These are phyloP conservation scores for Rotaria magnacalcarata DNA, from an alignment of 2,888 invertebrate species.

Conservation along the genomic window DNA sequence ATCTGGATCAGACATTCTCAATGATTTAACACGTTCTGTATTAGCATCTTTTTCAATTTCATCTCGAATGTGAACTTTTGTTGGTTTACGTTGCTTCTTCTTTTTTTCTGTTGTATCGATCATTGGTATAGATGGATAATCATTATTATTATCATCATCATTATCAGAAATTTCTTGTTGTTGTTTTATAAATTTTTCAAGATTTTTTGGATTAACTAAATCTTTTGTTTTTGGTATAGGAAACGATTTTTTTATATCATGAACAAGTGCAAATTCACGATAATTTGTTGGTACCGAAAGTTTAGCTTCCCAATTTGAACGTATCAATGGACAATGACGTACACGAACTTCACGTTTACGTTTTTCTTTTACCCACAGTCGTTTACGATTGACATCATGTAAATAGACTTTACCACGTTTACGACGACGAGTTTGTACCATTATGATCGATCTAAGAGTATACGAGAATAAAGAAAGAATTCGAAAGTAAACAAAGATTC, in stretches of 20 bases:
- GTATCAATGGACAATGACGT: slow-evolving; percentile 8
- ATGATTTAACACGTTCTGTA: slow-evolving; percentile 24
- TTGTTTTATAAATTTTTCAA: background rate
- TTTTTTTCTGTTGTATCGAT: background rate
- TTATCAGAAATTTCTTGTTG: background rate
- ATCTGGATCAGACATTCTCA: background rate
- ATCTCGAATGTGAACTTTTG: slow-evolving; percentile 1
- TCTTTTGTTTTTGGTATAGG: slow-evolving; percentile 41
- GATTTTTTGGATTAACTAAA: slow-evolving; percentile 39
- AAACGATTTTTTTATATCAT: slow-evolving; percentile 41
- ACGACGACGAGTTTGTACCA: background rate
- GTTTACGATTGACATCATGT: background rate
- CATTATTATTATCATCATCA: background rate
- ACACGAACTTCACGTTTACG: background rate
- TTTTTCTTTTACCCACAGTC: background rate
- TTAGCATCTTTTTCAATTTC: slow-evolving; percentile 30
- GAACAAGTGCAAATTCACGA: slow-evolving; percentile 38
- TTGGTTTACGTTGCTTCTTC: background rate
- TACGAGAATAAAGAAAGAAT: background rate
- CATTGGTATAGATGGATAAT: background rate
- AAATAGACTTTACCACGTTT: slow-evolving; percentile 9
- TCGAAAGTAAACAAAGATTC: too few species aligned
- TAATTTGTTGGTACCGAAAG: slow-evolving; percentile 42
- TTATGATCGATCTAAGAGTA: background rate
- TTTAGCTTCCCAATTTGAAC: slow-evolving; percentile 38